Evolutionary conservation across 2,797 vertebrate species (phyloP).

Genomic region (Sebastes dallii): DNA sequence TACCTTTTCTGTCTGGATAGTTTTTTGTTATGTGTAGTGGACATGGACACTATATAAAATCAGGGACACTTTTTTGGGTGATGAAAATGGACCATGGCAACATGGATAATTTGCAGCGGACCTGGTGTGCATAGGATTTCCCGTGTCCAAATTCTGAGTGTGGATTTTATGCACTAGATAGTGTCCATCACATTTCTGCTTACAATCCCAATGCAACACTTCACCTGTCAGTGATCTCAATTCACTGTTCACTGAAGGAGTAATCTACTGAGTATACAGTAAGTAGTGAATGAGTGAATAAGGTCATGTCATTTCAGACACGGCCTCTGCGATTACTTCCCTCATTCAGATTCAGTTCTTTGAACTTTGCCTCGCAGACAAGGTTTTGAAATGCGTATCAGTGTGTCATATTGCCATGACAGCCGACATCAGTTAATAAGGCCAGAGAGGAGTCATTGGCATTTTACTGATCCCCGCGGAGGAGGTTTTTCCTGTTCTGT

Average conservation of each 20-base stretch:
- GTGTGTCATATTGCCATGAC: slow-evolving; percentile 7
- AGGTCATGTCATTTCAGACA: neutral
- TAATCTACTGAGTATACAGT: neutral
- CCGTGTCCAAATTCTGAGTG: neutral
- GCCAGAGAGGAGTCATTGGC: slow-evolving; percentile 24
- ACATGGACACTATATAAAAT: neutral
- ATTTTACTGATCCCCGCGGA: slow-evolving; percentile 30
- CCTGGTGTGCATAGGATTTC: too few relatives aligned
- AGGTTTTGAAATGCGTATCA: slow-evolving; percentile 16
- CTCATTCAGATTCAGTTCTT: neutral
- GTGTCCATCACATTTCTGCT: neutral
- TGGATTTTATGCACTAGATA: neutral
- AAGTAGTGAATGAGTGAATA: neutral
- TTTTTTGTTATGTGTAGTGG: too few relatives aligned
- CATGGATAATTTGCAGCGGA: neutral
- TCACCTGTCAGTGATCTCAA: neutral
- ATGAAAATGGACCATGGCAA: neutral
- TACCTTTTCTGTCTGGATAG: too few relatives aligned
- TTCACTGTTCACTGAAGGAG: neutral
- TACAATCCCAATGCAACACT: neutral
- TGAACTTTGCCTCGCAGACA: neutral
- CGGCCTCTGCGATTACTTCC: neutral
- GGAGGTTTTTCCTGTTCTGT: slow-evolving; percentile 17
- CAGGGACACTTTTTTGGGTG: neutral
- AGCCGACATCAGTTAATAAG: slow-evolving; percentile 39